Evolutionary conservation across 2,113 vertebrate genomes (phyloP), one percentile per base, ranked within the genome.

Genomic region (Scartelaos histophorus): DNA sequence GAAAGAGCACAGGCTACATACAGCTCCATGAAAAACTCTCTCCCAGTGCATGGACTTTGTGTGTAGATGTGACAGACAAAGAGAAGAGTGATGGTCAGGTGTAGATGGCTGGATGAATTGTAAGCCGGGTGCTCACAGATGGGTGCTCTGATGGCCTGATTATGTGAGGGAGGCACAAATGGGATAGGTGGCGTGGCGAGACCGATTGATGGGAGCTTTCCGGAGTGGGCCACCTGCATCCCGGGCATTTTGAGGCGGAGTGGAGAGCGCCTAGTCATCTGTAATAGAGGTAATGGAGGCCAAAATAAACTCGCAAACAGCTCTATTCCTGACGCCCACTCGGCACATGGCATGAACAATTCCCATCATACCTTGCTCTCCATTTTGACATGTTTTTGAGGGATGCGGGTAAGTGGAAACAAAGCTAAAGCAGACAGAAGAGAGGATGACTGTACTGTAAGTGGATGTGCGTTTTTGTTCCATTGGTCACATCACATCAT

Each of bases 251-350:
- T 71, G 78, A 82, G 71, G 81, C 79, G 81, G 85, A 22, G 43
- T 84, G 82, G 85, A 89, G 85, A 88, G 89, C 70, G 83, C 75
- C 85, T 89, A 89, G 85, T 89, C 85, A 79, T 85, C 79, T 80
- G 82, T 91, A 90, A 92, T 87, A 76, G 80, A 75, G 84, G 82
- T 88, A 91, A 90, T 90, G 86, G 87, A 83, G 90, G 88, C 88
- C 85, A 87, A 87, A 91, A 91, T 90, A 91, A 87, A 90, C 88
- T 86, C 83, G 72, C 75, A 85, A 89, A 88, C 88, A 92, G 76
- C 87, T 90, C 85, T 84, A 86, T 88, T 86, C 76, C 72, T 22
- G 80, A 80, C 73, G 68, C 67, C 72, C 82, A 75, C 80, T 82
- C 78, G 75, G 75, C 76, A 64, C 81, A 66, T 57, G 58, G 76